These are phyloP conservation scores for Ochropleura leucogaster DNA, from an alignment of 2,888 invertebrate species.

Conservation along the genomic window DNA sequence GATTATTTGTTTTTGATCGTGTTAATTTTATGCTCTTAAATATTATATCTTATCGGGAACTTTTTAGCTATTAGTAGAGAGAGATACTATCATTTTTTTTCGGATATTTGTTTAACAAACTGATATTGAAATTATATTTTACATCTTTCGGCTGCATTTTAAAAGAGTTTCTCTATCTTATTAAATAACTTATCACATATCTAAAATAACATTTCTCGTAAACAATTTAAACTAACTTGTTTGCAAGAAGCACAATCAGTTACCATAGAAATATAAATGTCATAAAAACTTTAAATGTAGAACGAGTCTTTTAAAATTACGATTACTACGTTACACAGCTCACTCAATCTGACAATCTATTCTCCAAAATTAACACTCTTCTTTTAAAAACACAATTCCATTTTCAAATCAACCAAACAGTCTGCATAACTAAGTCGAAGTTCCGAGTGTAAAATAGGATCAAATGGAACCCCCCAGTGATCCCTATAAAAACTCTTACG, in stretches of 20 bases:
- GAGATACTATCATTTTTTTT: conserved; percentile 33
- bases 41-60: conserved; percentile 57
- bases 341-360: not conserved
- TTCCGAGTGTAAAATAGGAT: conserved; percentile 57
- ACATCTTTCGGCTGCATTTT: not conserved
- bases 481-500: conserved; percentile 73
- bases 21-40: conserved; percentile 69
- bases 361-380: not conserved
- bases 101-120: not conserved
- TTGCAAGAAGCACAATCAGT: no score
- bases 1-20: conserved; percentile 70
- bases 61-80: conserved; percentile 42
- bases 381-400: not conserved
- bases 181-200: not conserved
- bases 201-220: not conserved
- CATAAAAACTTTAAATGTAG: no score
- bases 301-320: no score
- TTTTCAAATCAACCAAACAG: conserved; percentile 23
- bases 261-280: no score
- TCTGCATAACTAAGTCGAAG: conserved; percentile 20
- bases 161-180: not conserved
- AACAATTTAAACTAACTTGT: no score
- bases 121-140: not conserved
- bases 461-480: conserved; percentile 57
- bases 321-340: no score